Evolutionary conservation across 1,140 invertebrate genomes (phyloP), one percentile per base, ranked within the genome.

Genomic region (Trichoplusia ni): DNA sequence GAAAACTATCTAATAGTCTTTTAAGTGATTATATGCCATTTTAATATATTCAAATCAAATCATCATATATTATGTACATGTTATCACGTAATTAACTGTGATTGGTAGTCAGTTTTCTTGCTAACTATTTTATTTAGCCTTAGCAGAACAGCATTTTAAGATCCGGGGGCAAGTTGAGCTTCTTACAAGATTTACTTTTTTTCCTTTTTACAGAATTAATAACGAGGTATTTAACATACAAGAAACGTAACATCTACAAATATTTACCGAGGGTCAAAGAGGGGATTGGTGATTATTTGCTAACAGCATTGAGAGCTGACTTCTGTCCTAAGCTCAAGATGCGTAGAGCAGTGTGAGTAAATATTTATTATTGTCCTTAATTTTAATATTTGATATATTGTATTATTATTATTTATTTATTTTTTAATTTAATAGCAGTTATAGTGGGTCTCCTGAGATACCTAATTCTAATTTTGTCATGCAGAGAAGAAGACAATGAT

Each of bases 401-500:
- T n/a, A n/a, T n/a, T n/a, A n/a, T n/a, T n/a, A n/a, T 35, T 35
- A 35, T 35, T 9, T 6, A 35, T 9, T 5, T 35, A 11, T 35
- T 9, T 3, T 6, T 35, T 7, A 35, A 53, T 18, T 11, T 56
- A 13, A 59, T 13, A 18, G 5, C 5, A 8, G 18, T 8, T 4
- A 33, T 46, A 54, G 0, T 16, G 18, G 27, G 27, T 62, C 19
- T 2, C 23, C n/a, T n/a, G 1, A 16, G 35, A 13, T 23, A 11
- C 9, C 8, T n/a, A 5, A 27, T 2, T 19, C 0, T 53, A 40
- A 29, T 51, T 40, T 54, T 63, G 2, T 40, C 2, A n/a, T 70
- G 14, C 53, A 94, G 93, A 23, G 94, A 95, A 67, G 93, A 95
- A 83, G 95, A 95, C 66, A 94, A 95, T 81, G 94, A 95, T 80